A percentile compares a stretch with the other conserved stretches of the same genome.
These are phyloP conservation scores for Myopa tessellatipennis DNA, from an alignment of 2,888 invertebrate genomes.

Conservation along the genomic window DNA sequence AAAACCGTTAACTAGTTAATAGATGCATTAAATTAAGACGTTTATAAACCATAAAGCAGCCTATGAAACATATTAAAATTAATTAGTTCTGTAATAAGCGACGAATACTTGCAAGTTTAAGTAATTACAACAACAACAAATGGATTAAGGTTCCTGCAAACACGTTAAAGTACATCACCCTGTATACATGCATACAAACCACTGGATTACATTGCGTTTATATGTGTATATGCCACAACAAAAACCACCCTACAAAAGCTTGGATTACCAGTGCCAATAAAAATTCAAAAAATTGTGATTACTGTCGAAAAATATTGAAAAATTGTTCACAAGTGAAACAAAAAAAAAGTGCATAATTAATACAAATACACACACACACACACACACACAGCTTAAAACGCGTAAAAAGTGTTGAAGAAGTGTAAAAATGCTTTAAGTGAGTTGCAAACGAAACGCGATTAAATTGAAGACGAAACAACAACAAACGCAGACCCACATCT, in stretches of 20 bases:
- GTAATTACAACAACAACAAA: constrained; percentile 55
- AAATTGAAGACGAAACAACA: constrained; percentile 1
- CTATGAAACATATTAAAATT: too few relatives aligned
- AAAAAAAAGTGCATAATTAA: constrained; percentile 21
- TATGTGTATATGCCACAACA: constrained; percentile 44
- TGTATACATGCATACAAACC: constrained; percentile 42
- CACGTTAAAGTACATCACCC: constrained; percentile 4
- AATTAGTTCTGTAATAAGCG: constrained; percentile 45
- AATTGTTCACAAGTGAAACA: too few relatives aligned
- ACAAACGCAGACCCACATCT: constrained; percentile 3
- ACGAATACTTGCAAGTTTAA: constrained; percentile 52
- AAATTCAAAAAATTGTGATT: constrained; percentile 30
- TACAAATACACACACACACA: constrained; percentile 5
- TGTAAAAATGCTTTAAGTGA: constrained; percentile 33
- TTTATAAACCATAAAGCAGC: constrained; percentile 4
- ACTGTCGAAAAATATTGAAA: constrained; percentile 35
- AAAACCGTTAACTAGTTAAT: constrained; percentile 24
- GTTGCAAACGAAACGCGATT: constrained; percentile 9
- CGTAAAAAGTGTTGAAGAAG: constrained; percentile 16
- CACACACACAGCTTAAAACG: constrained; percentile 14
- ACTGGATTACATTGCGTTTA: constrained; percentile 13
- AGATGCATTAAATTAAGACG: constrained; percentile 4
- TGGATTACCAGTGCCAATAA: constrained; percentile 67
- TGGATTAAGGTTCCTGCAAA: constrained; percentile 66
- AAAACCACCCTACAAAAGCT: constrained; percentile 49